phyloP scores from a whole-genome alignment of 2,888 invertebrate genomes.

The Camptogramma bilineatum region DNA sequence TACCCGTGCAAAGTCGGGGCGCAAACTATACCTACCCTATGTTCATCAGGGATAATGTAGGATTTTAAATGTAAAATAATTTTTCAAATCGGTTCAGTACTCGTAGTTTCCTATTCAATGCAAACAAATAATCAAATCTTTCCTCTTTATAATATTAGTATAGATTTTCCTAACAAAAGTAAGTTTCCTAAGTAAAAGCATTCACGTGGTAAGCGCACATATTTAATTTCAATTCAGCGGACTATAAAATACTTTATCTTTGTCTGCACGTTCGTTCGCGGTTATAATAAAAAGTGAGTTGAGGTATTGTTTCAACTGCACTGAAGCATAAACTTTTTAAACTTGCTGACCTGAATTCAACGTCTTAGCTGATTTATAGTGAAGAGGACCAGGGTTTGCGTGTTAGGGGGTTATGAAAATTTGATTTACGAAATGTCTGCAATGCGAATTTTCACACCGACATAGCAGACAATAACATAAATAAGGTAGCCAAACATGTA shows the following conservation, averaged over 20 bases:
- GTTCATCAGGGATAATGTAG: too few relatives aligned
- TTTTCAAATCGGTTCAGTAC: too few relatives aligned
- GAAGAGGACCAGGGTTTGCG: slow-evolving; percentile 26
- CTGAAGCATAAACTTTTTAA: slow-evolving; percentile 34
- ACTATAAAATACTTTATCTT: slow-evolving; percentile 33
- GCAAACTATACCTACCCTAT: too few relatives aligned
- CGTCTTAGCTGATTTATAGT: slow-evolving; percentile 31
- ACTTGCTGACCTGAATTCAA: slow-evolving; percentile 33
- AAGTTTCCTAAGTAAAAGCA: slow-evolving; percentile 15
- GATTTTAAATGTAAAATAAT: too few relatives aligned
- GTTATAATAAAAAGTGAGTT: slow-evolving; percentile 39
- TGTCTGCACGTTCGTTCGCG: slow-evolving; percentile 34
- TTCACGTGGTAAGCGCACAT: slow-evolving; percentile 23
- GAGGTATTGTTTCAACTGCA: slow-evolving; percentile 33
- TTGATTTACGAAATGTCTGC: slow-evolving; percentile 40
- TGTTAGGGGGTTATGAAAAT: slow-evolving; percentile 25
- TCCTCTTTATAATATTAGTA: too few relatives aligned
- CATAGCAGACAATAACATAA: slow-evolving; percentile 2
- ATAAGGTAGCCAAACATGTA: background rate
- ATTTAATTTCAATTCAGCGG: slow-evolving; percentile 21
- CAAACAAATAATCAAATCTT: too few relatives aligned
- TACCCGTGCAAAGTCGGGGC: too few relatives aligned
- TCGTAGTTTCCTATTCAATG: too few relatives aligned
- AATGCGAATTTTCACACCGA: slow-evolving; percentile 18
- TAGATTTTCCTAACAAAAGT: too few relatives aligned